These are phyloP conservation scores for Malurus elegans DNA, from an alignment of 2,113 vertebrate species.

Conservation along the genomic window DNA sequence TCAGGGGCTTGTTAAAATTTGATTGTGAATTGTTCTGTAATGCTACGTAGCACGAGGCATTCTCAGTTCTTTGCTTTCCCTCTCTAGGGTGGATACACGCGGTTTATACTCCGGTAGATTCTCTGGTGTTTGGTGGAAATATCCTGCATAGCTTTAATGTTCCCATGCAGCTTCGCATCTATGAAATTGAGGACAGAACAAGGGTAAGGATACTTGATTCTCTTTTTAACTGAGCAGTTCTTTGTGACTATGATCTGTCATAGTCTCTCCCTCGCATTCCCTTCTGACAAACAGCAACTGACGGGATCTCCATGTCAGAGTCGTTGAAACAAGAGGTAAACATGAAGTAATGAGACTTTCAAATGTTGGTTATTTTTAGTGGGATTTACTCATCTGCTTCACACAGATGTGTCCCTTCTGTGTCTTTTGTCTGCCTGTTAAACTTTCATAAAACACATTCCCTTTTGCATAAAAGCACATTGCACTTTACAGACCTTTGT, in stretches of 20 bases:
- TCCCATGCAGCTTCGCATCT: slow-evolving; percentile 97
- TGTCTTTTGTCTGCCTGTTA: slow-evolving; percentile 34
- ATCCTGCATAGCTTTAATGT: slow-evolving; percentile 99
- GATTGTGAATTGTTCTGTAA: neutral
- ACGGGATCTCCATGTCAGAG: neutral
- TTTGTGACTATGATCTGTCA: neutral
- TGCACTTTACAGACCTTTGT: neutral
- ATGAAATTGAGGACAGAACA: slow-evolving; percentile 96
- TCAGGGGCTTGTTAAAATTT: neutral
- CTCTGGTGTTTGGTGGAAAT: slow-evolving; percentile 96
- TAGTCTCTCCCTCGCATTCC: neutral
- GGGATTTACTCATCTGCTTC: neutral
- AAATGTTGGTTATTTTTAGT: slow-evolving; percentile 15
- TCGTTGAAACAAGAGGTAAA: slow-evolving; percentile 36
- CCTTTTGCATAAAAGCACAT: neutral
- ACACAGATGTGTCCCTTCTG: neutral
- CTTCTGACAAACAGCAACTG: slow-evolving; percentile 20
- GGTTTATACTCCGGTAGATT: slow-evolving; percentile 94
- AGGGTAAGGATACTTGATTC: slow-evolving; percentile 81
- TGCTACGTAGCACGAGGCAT: neutral
- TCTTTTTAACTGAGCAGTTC: slow-evolving; percentile 25
- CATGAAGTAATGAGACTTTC: neutral
- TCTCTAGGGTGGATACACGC: slow-evolving; percentile 95
- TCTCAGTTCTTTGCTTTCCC: slow-evolving; percentile 50
- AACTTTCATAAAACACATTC: neutral